Evolutionary conservation across 2,888 invertebrate genomes (phyloP).

Genomic region (Melanostoma mellinum): DNA sequence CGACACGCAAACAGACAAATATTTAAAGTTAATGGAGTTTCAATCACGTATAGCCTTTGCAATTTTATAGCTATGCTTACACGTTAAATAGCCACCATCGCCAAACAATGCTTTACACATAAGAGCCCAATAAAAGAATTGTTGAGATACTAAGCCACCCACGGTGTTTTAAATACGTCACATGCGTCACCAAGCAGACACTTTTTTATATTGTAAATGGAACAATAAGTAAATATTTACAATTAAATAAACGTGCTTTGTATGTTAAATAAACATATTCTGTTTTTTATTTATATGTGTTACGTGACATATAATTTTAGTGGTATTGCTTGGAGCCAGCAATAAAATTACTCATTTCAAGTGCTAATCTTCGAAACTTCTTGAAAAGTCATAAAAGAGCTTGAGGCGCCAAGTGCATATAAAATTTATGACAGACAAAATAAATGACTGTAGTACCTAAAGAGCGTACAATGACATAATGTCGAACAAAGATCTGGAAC

Average conservation of each 20-base stretch:
- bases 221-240: conserved; percentile 34
- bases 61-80: conserved; percentile 48
- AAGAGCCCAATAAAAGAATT: conserved; percentile 34
- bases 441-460: neutral
- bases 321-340: conserved; percentile 13
- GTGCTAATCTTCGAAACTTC: conserved; percentile 14
- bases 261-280: conserved; percentile 5
- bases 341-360: conserved; percentile 22
- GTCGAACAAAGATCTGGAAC: too few relatives aligned
- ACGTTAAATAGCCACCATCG: conserved; percentile 32
- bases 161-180: neutral
- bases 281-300: neutral
- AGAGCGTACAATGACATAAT: too few relatives aligned
- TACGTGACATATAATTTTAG: conserved; percentile 3
- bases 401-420: conserved; percentile 21
- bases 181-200: conserved; percentile 32
- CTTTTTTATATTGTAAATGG: conserved; percentile 38
- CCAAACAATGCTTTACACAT: conserved; percentile 15
- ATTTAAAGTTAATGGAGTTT: conserved; percentile 18
- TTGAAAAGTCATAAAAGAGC: neutral
- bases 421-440: conserved; percentile 11
- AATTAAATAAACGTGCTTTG: conserved; percentile 25
- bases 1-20: neutral
- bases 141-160: conserved; percentile 36
- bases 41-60: conserved; percentile 49